Conservation (phyloP, 2,113 vertebrate genomes). For the Cervus canadensis region DNA sequence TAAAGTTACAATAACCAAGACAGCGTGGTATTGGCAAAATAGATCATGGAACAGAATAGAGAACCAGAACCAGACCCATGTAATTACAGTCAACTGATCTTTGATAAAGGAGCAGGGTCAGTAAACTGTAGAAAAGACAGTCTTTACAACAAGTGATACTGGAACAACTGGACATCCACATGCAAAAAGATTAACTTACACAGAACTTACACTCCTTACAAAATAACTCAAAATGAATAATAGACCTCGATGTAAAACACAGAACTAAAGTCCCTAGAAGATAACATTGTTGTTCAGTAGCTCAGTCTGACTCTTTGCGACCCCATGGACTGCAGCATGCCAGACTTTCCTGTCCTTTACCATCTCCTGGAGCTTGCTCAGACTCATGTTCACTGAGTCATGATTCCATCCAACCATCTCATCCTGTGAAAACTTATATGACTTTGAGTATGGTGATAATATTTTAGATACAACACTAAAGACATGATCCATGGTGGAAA, state of each 20-base stretch:
- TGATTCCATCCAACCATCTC: not conserved
- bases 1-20: not conserved
- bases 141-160: not conserved
- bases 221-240: not conserved
- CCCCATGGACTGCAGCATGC: not conserved
- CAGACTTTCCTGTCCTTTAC: not conserved
- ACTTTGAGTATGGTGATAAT: not conserved
- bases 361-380: not conserved
- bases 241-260: not conserved
- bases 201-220: not conserved
- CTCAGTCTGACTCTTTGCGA: not conserved
- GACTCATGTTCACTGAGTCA: not conserved
- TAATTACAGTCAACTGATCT: not conserved
- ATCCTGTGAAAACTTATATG: not conserved
- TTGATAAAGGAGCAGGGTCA: not conserved
- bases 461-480: not conserved
- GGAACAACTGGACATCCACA: not conserved
- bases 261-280: not conserved
- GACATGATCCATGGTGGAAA: not conserved
- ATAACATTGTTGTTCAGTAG: accelerated
- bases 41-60: not conserved
- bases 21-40: not conserved
- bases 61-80: not conserved
- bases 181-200: not conserved
- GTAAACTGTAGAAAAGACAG: not conserved